phyloP scores from a whole-genome alignment of 53 echinoderm and acorn worm species.

The Apostichopus leukothele region DNA sequence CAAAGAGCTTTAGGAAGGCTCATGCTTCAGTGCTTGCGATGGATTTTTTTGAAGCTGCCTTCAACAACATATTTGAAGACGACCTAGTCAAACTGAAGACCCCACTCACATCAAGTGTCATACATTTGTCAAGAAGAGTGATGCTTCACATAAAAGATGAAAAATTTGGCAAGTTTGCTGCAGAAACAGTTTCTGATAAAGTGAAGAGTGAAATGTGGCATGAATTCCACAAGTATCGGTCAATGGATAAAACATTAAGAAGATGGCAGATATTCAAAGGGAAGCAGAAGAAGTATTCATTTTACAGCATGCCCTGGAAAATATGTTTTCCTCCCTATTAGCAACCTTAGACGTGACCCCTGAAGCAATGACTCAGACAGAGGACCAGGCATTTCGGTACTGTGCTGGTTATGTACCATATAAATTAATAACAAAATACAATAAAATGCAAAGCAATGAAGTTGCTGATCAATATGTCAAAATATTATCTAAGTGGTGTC shows the following conservation, averaged over 20 bases:
- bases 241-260: background rate
- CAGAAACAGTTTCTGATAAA: background rate
- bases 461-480: background rate
- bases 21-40: background rate
- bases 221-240: background rate
- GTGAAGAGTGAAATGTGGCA: background rate
- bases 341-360: background rate
- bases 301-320: background rate
- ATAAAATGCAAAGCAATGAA: conserved; percentile 3
- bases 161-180: background rate
- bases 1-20: background rate
- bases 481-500: background rate
- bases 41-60: background rate
- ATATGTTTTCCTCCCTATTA: background rate
- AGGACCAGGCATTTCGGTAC: conserved; percentile 4
- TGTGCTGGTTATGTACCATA: background rate
- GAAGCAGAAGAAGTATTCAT: background rate
- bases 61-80: background rate
- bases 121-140: background rate
- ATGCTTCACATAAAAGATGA: background rate
- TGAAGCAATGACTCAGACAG: background rate
- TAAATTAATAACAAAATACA: background rate
- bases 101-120: background rate
- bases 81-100: background rate
- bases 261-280: conserved; percentile 1